phyloP scores from a whole-genome alignment of 2,113 vertebrate species.

The Sinocyclocheilus maitianheensis region DNA sequence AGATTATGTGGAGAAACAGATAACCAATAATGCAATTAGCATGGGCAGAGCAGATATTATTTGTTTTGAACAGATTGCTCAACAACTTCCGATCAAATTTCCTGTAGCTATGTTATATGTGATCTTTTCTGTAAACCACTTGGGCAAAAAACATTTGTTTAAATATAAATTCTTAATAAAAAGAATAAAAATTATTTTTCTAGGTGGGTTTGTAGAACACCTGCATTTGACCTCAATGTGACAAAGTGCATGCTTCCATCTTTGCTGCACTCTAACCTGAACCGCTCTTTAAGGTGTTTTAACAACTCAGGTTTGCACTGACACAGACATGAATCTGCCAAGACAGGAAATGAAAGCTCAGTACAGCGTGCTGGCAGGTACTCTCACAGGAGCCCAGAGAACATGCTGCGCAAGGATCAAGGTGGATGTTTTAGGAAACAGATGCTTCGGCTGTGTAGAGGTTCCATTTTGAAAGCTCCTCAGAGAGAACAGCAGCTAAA shows the following conservation, averaged over 20 bases:
- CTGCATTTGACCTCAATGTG: neutral
- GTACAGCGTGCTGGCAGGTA: constrained; percentile 43
- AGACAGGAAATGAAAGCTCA: constrained; percentile 63
- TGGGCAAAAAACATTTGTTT: neutral
- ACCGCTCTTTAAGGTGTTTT: constrained; percentile 37
- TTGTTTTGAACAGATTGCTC: neutral
- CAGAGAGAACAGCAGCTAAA: constrained; percentile 31
- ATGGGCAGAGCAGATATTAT: neutral
- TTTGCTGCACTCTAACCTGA: neutral
- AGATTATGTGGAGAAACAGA: neutral
- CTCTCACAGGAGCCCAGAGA: constrained; percentile 49
- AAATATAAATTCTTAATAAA: neutral
- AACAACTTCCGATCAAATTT: neutral
- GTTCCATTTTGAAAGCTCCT: constrained; percentile 45
- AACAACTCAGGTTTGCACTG: constrained; percentile 41
- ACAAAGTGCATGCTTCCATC: constrained; percentile 18
- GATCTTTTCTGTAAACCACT: neutral
- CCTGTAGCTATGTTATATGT: neutral
- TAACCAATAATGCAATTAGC: neutral
- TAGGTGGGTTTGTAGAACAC: neutral
- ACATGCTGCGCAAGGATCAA: constrained; percentile 33
- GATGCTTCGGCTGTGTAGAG: constrained; percentile 23
- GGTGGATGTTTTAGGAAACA: constrained; percentile 49
- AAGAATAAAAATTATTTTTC: neutral
- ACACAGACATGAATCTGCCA: constrained; percentile 47